Conservation (phyloP, 2,888 invertebrate species). For the Athrips mouffetella region DNA sequence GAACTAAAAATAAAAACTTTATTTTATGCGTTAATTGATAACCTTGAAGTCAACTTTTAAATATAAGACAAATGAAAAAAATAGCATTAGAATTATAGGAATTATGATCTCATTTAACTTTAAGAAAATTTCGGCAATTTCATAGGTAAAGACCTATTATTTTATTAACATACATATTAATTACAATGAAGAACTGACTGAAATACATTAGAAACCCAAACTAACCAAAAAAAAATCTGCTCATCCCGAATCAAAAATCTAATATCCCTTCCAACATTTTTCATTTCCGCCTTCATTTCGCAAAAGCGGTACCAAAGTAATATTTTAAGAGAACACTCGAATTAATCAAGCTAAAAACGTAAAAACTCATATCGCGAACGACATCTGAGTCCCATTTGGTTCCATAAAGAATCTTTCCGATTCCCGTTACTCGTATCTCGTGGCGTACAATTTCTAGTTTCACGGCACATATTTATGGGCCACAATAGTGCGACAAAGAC, state of each 20-base stretch:
- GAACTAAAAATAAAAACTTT: no score
- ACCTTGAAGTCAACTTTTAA: no score
- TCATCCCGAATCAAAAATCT: background rate
- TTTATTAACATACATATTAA: no score
- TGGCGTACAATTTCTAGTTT: constrained; percentile 41
- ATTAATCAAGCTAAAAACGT: constrained; percentile 12
- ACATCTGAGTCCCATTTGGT: constrained; percentile 1
- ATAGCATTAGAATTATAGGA: no score
- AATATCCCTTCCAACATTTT: background rate
- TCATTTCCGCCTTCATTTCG: constrained; percentile 2
- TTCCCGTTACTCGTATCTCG: constrained; percentile 31
- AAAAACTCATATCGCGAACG: constrained; percentile 7
- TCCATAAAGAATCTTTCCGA: constrained; percentile 14
- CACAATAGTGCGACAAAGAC: constrained; percentile 48
- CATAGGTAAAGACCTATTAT: no score
- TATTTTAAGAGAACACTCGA: background rate
- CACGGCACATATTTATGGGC: constrained; percentile 50
- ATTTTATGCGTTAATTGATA: no score
- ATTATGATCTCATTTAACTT: no score
- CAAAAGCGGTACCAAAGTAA: background rate
- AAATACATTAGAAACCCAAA: no score
- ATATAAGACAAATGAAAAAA: no score
- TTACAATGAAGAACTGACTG: no score
- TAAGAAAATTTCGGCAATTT: no score
- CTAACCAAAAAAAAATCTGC: no score